Evolutionary conservation across 1,140 invertebrate species (phyloP).

Genomic region (Tigriopus japonicus): DNA sequence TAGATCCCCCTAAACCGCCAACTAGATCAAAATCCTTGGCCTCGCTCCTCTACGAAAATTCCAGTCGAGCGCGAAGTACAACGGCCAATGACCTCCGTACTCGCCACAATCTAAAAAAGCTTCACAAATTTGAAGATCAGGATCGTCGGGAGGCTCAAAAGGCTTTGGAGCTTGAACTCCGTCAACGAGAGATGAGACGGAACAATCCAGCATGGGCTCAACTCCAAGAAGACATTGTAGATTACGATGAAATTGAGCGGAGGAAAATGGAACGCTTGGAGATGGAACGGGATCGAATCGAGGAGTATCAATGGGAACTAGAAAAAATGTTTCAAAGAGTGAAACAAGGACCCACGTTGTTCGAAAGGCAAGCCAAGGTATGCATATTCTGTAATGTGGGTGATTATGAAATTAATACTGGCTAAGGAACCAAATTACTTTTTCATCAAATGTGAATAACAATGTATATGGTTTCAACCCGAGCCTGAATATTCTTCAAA

Average conservation of each 20-base stretch:
- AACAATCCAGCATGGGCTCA: neutral
- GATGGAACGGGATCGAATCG: neutral
- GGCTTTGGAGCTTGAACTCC: neutral
- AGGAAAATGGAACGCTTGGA: neutral
- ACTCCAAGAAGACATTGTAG: neutral
- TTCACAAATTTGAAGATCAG: neutral
- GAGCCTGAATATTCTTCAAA: no score
- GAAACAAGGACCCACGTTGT: neutral
- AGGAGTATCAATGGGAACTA: neutral
- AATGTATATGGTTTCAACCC: no score
- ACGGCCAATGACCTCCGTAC: neutral
- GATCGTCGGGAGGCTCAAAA: neutral
- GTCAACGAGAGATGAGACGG: neutral
- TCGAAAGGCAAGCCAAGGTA: neutral
- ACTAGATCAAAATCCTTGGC: neutral
- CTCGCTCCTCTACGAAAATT: neutral
- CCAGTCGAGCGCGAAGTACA: neutral
- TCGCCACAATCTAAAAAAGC: neutral
- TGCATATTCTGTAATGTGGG: no score
- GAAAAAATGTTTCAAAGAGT: neutral
- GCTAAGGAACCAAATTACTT: no score
- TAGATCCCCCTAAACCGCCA: neutral
- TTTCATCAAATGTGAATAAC: no score
- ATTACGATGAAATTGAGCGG: neutral
- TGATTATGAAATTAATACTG: no score